These are phyloP conservation scores for Acanthurus tractus DNA, from an alignment of 2,797 vertebrate species.

Conservation along the genomic window DNA sequence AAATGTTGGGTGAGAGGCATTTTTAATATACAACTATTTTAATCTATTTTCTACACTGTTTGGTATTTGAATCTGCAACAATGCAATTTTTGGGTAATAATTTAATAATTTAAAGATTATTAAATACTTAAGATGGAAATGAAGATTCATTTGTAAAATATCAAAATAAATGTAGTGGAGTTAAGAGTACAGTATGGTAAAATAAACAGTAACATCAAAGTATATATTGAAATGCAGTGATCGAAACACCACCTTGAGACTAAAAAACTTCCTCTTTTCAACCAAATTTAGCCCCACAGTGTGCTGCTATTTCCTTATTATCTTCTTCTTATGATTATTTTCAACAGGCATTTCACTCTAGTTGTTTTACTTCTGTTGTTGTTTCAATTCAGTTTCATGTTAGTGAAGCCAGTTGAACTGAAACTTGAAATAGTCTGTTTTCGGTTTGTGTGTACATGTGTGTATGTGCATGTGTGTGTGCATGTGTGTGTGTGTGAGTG, in stretches of 20 bases:
- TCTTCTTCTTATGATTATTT: background rate
- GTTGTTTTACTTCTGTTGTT: background rate
- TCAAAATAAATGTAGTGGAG: background rate
- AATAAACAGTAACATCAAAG: background rate
- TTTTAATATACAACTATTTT: background rate
- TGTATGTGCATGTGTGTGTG: conserved; percentile 9
- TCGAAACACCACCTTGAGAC: background rate
- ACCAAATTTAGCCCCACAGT: background rate
- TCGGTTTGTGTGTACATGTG: conserved; percentile 6
- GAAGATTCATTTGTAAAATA: too few relatives aligned
- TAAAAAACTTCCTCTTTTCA: background rate
- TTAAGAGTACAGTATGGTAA: background rate
- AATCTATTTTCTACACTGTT: background rate
- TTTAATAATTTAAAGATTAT: background rate
- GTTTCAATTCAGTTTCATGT: background rate
- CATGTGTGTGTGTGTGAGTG: conserved; percentile 10
- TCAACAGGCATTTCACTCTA: background rate
- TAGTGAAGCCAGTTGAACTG: conserved; percentile 21
- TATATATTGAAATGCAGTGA: background rate
- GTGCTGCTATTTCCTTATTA: background rate
- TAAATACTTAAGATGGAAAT: background rate
- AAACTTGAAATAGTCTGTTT: conserved; percentile 29
- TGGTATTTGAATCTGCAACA: background rate
- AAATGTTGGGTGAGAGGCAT: background rate
- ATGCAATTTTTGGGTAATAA: background rate